Base-by-base conservation (phyloP, 2,797 vertebrate species). In the Ataeniobius toweri region DNA sequence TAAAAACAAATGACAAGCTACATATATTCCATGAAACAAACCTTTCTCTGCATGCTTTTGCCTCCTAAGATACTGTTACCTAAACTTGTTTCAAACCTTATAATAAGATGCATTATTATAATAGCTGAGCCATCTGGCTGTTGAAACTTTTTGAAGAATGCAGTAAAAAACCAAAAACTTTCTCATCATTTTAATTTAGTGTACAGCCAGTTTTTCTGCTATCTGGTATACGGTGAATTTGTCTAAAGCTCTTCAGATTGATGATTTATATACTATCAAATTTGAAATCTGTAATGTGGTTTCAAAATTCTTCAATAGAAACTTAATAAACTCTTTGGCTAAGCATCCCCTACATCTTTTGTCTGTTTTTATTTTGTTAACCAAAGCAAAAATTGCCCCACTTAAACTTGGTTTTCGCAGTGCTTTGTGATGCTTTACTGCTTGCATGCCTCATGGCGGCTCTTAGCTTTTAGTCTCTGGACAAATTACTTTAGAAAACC, bases 321-420 rank as follows among this genome's bases (percentile, higher is more conserved):
- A 12, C 67, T 14, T 48, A 92, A 89, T 92, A 90, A 92, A 93
- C 50, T 31, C 3, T 78, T 82, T 81, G 73, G 73, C 77, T 83
- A 75, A 80, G 85, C 85, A 73, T 83, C 73, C 61, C 36, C 36
- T n/a, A 0, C 9, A 22, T 75, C 50, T 70, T 3, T 4, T 31
- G 22, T 46, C 28, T 28, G 13, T 1, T 22, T 41, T 46, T 46
- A 39, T 50, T 63, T 63, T 59, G 12, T 58, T 10, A 69, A 36
- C 13, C 14, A 36, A 20, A 13, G 2, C 18, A 31, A 48, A 14
- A 50, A 24, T 36, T 72, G 41, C 24, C 12, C 24, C 67, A 46
- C 16, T 72, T 3, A 16, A 51, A 13, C 16, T 16, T 3, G 12
- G 13, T 16, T 51, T 51, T 14, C 13, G 50, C 50, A 4, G 14